These are phyloP conservation scores for Eupithecia vulgata DNA, from an alignment of 2,888 invertebrate species.

Conservation along the genomic window DNA sequence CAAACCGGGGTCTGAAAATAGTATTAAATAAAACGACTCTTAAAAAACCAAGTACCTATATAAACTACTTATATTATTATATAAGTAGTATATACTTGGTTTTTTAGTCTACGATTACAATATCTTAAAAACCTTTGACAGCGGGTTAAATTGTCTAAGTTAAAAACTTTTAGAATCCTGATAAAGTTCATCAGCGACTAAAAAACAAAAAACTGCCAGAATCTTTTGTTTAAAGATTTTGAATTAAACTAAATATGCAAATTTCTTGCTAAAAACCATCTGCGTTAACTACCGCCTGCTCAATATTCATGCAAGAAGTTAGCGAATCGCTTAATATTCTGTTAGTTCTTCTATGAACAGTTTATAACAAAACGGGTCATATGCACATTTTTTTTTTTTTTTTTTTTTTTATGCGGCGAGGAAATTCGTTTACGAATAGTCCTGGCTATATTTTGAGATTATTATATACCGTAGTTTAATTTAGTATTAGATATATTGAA, in stretches of 20 bases:
- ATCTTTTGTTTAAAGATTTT: not conserved
- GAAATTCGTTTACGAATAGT: no score
- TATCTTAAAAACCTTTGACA: no score
- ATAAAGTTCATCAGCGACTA: not conserved
- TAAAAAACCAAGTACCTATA: not conserved
- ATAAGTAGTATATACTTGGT: no score
- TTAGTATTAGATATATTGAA: no score
- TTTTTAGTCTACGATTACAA: not conserved
- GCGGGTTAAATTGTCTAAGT: no score
- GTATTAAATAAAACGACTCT: not conserved
- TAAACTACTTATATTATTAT: not conserved
- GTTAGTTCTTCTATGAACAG: slow-evolving; percentile 51
- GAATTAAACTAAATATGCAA: slow-evolving; percentile 22
- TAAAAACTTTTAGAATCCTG: not conserved
- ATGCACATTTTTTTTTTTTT: no score
- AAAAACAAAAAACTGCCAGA: not conserved
- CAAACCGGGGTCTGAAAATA: not conserved
- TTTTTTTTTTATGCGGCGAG: no score
- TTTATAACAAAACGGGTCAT: slow-evolving; percentile 37
- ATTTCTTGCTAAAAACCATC: slow-evolving; percentile 36
- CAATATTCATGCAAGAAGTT: slow-evolving; percentile 54
- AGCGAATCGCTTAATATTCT: slow-evolving; percentile 53
- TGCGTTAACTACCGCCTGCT: slow-evolving; percentile 44
- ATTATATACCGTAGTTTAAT: not conserved
- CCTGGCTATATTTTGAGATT: not conserved